Base-by-base conservation (phyloP, 2,797 vertebrate genomes). In the Meda fulgida region DNA sequence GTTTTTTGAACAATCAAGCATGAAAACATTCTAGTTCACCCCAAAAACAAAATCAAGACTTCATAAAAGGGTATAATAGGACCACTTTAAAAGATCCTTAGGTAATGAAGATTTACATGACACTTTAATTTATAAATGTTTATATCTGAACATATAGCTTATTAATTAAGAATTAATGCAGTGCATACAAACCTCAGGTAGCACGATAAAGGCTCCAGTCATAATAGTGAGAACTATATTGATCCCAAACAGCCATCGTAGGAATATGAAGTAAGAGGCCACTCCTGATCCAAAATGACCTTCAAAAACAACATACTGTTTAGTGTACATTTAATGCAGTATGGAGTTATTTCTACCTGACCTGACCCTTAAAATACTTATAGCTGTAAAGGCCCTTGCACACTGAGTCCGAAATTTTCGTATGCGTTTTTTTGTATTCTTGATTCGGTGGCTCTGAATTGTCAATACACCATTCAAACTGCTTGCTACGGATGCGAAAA, bases 281-380 rank as follows among this genome's bases (percentile, higher is more conserved):
- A 99, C 98, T 0, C 98, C 98, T 0, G 98, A 99, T 3, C 98
- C 98, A 93, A 99, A 99, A 89, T 99, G 98, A 96, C 98, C 98
- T 99, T 84, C 29, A 85, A 78, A 78, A 21, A 81, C 26, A 4
- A 73, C 65, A 53, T 43, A 85, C 14, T 7, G 63, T 65, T 18
- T 31, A 71, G 34, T 16, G n/a, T 23, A 43, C 9, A 48, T 75
- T 58, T 36, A 77, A 66, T 76, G 14, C 19, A 34, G 78, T 3
- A 48, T 23, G 5, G 40, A 65, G 10, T 34, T 60, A 48, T 19
- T 46, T 66, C 29, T 23, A 86, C 46, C 13, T 46, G 8, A 29
- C 46, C 55, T 19, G 29, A 71, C 2, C 18, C 16, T 48, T 67
- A 63, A 75, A 53, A 53, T 23, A 14, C 29, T 34, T 73, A 4